phyloP scores from a whole-genome alignment of 2,113 vertebrate genomes.

The Syngnathus typhle region DNA sequence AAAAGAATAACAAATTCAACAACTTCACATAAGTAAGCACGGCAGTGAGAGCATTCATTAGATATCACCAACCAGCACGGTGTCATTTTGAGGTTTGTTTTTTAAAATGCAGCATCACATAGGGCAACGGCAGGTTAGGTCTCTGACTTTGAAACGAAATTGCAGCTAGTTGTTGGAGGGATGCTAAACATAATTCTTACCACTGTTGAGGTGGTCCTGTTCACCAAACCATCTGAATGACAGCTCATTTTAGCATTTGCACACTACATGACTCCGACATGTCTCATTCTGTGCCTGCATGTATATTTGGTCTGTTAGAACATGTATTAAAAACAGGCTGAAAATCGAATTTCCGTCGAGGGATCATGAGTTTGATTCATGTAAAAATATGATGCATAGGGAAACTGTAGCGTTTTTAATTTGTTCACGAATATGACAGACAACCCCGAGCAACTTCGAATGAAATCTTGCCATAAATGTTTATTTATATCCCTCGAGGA shows the following conservation, averaged over 20 bases:
- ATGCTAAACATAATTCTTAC: neutral
- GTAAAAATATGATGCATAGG: neutral
- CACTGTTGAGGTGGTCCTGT: neutral
- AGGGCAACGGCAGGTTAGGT: neutral
- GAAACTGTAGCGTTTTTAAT: neutral
- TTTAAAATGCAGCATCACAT: neutral
- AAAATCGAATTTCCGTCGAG: neutral
- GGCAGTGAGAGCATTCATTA: constrained; percentile 3
- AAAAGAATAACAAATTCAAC: constrained; percentile 17
- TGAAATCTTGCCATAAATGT: neutral
- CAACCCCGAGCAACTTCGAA: neutral
- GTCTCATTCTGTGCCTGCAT: neutral
- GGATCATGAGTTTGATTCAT: neutral
- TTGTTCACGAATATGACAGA: neutral
- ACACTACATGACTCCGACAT: neutral
- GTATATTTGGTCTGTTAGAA: neutral
- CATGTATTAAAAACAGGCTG: neutral
- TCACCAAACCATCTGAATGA: neutral
- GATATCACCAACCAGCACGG: neutral
- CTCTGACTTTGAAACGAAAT: neutral
- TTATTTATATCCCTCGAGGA: neutral
- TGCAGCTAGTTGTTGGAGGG: neutral
- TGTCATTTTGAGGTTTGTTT: neutral
- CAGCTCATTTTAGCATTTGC: neutral
- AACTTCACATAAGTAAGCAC: constrained; percentile 1